Evolutionary conservation across 2,888 invertebrate species (phyloP).

Genomic region (Nebria salina): DNA sequence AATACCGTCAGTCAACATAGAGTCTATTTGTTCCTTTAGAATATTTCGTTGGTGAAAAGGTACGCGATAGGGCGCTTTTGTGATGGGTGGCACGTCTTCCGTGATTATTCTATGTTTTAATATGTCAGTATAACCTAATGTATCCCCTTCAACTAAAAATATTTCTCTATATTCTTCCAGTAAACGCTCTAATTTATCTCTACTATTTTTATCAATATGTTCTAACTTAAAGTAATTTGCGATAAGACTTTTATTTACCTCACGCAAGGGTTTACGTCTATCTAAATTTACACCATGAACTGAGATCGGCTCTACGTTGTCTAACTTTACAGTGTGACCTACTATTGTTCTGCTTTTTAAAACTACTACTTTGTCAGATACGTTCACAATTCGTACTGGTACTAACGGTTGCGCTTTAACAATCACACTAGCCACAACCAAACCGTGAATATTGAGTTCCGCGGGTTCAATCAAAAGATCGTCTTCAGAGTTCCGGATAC

Average conservation of each 20-base stretch:
- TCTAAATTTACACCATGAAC: too few relatives aligned
- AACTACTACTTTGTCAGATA: not conserved
- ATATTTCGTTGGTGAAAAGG: not conserved
- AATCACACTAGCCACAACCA: not conserved
- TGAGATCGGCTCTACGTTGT: not conserved
- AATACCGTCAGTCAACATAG: not conserved
- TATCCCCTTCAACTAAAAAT: not conserved
- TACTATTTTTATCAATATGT: not conserved
- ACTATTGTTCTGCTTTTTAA: not conserved
- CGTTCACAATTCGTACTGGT: not conserved
- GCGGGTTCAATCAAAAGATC: not conserved
- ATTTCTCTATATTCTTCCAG: not conserved
- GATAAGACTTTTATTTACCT: too few relatives aligned
- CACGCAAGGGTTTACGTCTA: too few relatives aligned
- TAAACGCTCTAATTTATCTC: not conserved
- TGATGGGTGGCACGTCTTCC: not conserved
- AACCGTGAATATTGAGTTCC: not conserved
- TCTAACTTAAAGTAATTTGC: too few relatives aligned
- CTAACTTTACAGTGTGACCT: not conserved
- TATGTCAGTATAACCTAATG: not conserved
- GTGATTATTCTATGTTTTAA: constrained; percentile 4
- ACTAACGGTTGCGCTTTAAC: not conserved
- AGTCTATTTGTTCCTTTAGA: not conserved
- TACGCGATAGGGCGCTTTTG: not conserved
- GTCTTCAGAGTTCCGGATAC: not conserved